These are phyloP conservation scores for Malurus alboscapulatus DNA, from an alignment of 2,113 vertebrate species.

Conservation along the genomic window DNA sequence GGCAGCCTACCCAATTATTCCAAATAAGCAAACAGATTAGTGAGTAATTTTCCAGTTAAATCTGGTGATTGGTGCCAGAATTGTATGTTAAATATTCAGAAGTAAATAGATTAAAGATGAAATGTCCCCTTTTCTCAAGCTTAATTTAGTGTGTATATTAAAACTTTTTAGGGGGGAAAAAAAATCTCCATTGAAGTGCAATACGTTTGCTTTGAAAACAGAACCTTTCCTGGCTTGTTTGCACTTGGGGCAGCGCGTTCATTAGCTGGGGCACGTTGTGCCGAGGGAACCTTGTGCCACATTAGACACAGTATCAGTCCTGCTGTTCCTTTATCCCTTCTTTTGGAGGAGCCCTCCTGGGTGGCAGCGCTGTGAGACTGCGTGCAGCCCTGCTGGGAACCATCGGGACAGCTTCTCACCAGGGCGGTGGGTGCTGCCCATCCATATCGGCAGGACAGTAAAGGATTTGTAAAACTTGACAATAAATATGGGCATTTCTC, in stretches of 20 bases:
- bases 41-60: conserved; percentile 97
- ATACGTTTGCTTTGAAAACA: conserved; percentile 63
- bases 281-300: conserved; percentile 39
- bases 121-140: conserved; percentile 80
- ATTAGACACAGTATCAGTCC: conserved; percentile 49
- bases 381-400: neutral
- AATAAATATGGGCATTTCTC: neutral
- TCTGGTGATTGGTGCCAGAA: conserved; percentile 96
- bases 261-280: conserved; percentile 43
- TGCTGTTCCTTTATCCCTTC: conserved; percentile 54
- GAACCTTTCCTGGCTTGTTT: conserved; percentile 54
- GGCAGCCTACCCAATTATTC: conserved; percentile 99
- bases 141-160: conserved; percentile 86
- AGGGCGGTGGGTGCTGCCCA: rapidly evolving
- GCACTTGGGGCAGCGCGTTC: conserved; percentile 58
- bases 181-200: conserved; percentile 70
- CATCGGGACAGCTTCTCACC: neutral
- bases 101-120: conserved; percentile 96
- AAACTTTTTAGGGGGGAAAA: conserved; percentile 72
- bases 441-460: rapidly evolving
- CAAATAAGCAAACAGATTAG: conserved; percentile 99
- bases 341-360: conserved; percentile 51
- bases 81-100: conserved; percentile 91
- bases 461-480: neutral
- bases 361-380: neutral